Conservation (phyloP, 2,797 vertebrate species). For the Ispidina picta region DNA sequence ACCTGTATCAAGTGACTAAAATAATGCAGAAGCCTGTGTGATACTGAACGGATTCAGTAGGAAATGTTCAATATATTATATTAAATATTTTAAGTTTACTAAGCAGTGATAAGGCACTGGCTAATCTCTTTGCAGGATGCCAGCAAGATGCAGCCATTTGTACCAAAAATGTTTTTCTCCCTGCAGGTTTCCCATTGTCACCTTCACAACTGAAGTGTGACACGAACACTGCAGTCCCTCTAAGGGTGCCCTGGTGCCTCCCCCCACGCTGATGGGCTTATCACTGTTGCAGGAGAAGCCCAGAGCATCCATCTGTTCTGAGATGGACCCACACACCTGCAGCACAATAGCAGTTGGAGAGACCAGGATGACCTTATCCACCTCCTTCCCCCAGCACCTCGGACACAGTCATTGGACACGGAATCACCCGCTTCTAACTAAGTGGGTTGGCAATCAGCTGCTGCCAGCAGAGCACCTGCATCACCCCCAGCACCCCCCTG, state of each 20-base stretch:
- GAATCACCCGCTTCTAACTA: not conserved
- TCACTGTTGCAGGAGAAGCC: not conserved
- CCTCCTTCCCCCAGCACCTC: not conserved
- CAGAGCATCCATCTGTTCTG: not conserved
- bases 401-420: not conserved
- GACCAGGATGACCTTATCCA: not conserved
- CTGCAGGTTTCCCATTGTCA: fast-evolving
- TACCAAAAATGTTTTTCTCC: not conserved
- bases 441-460: not conserved
- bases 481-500: fast-evolving
- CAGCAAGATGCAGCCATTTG: not conserved
- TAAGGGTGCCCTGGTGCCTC: not conserved
- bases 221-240: not conserved
- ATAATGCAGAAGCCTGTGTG: not conserved
- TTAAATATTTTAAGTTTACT: not conserved
- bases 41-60: not conserved
- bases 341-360: fast-evolving
- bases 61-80: not conserved
- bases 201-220: not conserved
- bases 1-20: not conserved
- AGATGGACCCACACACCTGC: not conserved
- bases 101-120: not conserved
- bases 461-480: not conserved
- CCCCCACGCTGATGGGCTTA: fast-evolving
- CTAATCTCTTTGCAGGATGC: not conserved